Conservation (phyloP, 2,797 vertebrate genomes). For the Tragelaphus oryx region DNA sequence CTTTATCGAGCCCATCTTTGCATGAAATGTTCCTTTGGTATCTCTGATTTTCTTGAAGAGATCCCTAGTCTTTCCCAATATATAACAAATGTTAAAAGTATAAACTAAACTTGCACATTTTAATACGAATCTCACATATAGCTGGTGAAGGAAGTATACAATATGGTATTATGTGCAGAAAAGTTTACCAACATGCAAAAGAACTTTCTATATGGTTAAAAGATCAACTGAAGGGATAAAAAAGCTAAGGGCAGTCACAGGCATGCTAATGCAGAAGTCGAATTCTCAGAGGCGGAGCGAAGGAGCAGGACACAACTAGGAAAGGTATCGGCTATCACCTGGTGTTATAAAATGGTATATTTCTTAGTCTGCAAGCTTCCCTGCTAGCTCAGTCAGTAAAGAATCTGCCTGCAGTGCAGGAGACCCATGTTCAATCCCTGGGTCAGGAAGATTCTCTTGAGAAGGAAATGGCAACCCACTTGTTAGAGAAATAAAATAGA, state of each 20-base stretch:
- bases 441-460: background rate
- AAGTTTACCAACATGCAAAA: background rate
- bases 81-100: background rate
- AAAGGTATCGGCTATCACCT: background rate
- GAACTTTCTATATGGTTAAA: background rate
- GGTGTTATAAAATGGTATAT: background rate
- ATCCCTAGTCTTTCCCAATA: background rate
- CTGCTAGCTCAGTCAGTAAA: background rate
- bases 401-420: background rate
- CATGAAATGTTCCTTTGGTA: no score
- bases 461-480: background rate
- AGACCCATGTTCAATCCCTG: background rate
- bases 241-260: background rate
- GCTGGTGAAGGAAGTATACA: background rate
- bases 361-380: background rate
- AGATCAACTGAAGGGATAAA: background rate
- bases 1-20: no score
- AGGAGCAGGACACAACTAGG: background rate
- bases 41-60: no score
- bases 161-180: background rate
- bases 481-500: background rate
- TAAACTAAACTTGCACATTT: background rate
- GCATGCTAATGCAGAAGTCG: background rate
- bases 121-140: background rate
- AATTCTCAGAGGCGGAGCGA: rapidly evolving